phyloP scores from a whole-genome alignment of 2,113 vertebrate genomes.

The Chaetodon auriga region DNA sequence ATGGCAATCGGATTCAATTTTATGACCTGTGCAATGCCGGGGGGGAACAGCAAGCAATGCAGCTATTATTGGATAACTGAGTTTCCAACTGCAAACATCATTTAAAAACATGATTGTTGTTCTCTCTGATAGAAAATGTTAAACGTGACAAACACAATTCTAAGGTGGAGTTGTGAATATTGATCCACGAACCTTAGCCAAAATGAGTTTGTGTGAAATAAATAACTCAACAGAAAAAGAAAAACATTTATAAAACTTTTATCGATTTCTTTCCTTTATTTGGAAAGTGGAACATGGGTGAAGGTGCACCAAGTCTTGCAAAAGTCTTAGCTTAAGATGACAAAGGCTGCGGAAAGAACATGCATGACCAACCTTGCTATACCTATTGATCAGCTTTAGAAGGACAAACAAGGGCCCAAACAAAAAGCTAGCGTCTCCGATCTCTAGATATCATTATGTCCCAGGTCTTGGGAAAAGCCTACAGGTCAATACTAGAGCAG shows the following conservation, averaged over 20 bases:
- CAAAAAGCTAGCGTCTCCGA: slow-evolving; percentile 63
- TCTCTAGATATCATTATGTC: slow-evolving; percentile 72
- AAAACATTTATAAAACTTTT: slow-evolving; percentile 57
- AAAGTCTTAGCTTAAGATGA: slow-evolving; percentile 55
- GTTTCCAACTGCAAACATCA: slow-evolving; percentile 60
- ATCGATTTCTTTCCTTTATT: slow-evolving; percentile 65
- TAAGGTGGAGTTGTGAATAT: slow-evolving; percentile 58
- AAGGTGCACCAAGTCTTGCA: slow-evolving; percentile 41
- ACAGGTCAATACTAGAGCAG: slow-evolving; percentile 76
- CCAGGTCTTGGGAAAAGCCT: slow-evolving; percentile 77
- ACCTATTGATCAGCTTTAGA: slow-evolving; percentile 71
- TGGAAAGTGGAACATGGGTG: slow-evolving; percentile 44
- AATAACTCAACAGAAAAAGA: slow-evolving; percentile 51
- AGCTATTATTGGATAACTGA: slow-evolving; percentile 52
- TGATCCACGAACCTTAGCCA: slow-evolving; percentile 55
- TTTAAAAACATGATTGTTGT: slow-evolving; percentile 66
- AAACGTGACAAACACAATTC: slow-evolving; percentile 61
- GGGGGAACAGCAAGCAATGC: slow-evolving; percentile 39
- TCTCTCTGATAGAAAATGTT: slow-evolving; percentile 55
- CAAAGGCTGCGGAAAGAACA: slow-evolving; percentile 32
- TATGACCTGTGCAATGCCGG: slow-evolving; percentile 67
- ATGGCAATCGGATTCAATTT: slow-evolving; percentile 70
- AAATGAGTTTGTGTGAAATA: slow-evolving; percentile 58
- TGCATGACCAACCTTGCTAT: slow-evolving; percentile 57
- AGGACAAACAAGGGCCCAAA: slow-evolving; percentile 71